Conservation (phyloP, 2,113 vertebrate species). For the Laterallus jamaicensis region DNA sequence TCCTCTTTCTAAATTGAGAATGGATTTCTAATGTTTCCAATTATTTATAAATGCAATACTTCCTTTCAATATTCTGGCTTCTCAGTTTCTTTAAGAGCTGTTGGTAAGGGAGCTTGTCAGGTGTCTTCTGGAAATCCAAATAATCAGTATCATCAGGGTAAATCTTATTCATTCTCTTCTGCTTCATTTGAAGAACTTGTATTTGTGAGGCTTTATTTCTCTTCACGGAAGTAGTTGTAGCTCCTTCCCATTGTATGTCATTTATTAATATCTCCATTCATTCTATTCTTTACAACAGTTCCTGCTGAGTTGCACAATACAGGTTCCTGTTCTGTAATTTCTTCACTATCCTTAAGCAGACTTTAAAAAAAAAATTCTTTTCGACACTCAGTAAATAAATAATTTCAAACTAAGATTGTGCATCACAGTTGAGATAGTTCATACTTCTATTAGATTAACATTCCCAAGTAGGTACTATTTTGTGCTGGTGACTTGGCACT, state of each 20-base stretch:
- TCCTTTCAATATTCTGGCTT: conserved; percentile 16
- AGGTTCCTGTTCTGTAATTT: background rate
- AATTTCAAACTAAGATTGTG: background rate
- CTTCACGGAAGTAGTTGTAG: background rate
- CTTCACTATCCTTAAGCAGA: background rate
- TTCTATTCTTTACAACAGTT: background rate
- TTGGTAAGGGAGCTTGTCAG: conserved; percentile 25
- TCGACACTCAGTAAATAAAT: background rate
- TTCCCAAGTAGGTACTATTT: background rate
- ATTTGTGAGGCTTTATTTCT: background rate
- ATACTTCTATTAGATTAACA: background rate
- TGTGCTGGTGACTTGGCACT: background rate
- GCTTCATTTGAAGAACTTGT: background rate
- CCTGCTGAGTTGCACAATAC: background rate
- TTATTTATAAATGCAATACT: conserved; percentile 32
- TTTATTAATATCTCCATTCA: background rate
- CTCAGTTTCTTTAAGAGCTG: background rate
- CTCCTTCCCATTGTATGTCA: background rate
- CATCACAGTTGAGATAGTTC: background rate
- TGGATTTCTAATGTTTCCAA: background rate
- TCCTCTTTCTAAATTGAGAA: background rate
- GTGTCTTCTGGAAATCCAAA: conserved; percentile 16
- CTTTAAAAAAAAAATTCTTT: background rate
- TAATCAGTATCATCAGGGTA: background rate
- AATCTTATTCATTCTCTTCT: background rate